Evolutionary conservation across 2,888 invertebrate genomes (phyloP), one percentile per base, ranked within the genome.

Genomic region (Rotaria sp.): DNA sequence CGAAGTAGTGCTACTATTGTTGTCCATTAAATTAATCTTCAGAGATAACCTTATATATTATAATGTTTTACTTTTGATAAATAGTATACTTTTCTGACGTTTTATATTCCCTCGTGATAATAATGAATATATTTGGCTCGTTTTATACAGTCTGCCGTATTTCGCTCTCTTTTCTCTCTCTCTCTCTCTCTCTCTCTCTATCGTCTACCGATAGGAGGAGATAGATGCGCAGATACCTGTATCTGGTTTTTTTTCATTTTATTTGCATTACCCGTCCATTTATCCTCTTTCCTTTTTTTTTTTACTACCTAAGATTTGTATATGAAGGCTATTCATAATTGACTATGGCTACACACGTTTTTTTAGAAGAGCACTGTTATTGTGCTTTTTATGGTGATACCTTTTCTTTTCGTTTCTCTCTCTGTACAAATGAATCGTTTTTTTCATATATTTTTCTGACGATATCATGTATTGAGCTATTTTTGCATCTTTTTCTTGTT

Each of bases 151-250:
- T 11, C 2, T 67, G 7, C 30, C 35, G 67, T 30, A 13, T 21
- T 67, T 13, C 35, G 18, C 35, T 30, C 67, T 35, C 30, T 35
- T 35, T 67, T 35, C 35, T 59, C 57, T 57, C 10, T 45, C 57
- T 57, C 57, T 57, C 57, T 57, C 57, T 26, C 67, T 67, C 67
- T 67, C 15, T 35, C 67, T 67, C 67, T 67, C 67, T 67, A 67
- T 67, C 67, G 67, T 67, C 67, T 30, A 15, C 21, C 67, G 67
- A 67, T 67, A 67, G 67, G 67, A 35, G 35, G 67, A 67, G 67
- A 35, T 67, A 67, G 67, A 30, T 67, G 1, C 67, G 15, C 35
- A 30, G 13, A 18, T 21, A 21, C 35, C 67, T 67, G 18, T 8
- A 26, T 10, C 24, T 0, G 21, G 2, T 10, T 10, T 26, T 55